Evolutionary conservation across 2,113 vertebrate species (phyloP).

Genomic region (Lophotis ruficrista): DNA sequence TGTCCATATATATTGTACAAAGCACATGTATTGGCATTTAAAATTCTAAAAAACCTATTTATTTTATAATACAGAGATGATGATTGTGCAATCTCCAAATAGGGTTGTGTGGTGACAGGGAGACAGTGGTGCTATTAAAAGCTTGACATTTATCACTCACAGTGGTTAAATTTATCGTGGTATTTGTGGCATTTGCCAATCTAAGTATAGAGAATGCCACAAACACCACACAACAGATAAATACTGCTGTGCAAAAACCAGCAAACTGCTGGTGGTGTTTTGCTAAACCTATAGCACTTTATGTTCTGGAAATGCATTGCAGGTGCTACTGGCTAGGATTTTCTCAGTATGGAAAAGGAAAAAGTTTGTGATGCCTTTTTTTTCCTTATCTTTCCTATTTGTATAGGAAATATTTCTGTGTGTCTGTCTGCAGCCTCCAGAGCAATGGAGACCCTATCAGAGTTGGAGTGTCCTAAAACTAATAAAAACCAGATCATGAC

Average conservation of each 20-base stretch:
- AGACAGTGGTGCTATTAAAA: slow-evolving; percentile 59
- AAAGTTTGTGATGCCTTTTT: background rate
- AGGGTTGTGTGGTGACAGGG: slow-evolving; percentile 27
- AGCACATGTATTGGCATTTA: background rate
- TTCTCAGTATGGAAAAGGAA: background rate
- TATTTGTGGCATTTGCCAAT: slow-evolving; percentile 61
- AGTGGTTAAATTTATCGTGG: slow-evolving; percentile 55
- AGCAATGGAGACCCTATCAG: background rate
- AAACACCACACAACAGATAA: slow-evolving; percentile 58
- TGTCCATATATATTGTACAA: background rate
- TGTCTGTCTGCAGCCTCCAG: background rate
- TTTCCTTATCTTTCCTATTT: background rate
- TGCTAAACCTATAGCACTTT: background rate
- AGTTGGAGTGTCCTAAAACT: background rate
- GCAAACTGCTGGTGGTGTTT: background rate
- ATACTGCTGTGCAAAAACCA: background rate
- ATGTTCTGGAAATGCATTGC: background rate
- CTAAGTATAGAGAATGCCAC: slow-evolving; percentile 64
- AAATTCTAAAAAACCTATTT: background rate
- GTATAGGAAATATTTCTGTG: background rate
- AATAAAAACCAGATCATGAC: background rate
- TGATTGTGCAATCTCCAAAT: slow-evolving; percentile 40
- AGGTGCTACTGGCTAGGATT: background rate
- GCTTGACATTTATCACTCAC: slow-evolving; percentile 66
- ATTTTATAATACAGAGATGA: background rate